A percentile compares a stretch with the other conserved stretches of the same genome.
These are phyloP conservation scores for Plebejus argus DNA, from an alignment of 2,888 invertebrate genomes.

Conservation along the genomic window DNA sequence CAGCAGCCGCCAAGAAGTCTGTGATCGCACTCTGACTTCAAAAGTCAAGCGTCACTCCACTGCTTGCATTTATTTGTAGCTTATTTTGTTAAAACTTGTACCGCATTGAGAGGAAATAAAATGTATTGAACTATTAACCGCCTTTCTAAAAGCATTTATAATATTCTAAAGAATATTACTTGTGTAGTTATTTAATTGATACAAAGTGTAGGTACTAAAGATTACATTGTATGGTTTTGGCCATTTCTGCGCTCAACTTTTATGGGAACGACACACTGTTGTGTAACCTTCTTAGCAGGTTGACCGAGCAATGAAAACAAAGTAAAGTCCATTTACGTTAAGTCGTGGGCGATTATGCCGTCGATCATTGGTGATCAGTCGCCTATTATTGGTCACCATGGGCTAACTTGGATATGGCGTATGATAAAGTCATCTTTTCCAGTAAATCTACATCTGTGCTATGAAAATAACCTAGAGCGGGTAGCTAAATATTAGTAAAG, in stretches of 20 bases:
- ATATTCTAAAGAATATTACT: background rate
- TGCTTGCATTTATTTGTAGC: background rate
- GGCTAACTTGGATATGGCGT: background rate
- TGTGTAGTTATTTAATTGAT: background rate
- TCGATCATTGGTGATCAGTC: background rate
- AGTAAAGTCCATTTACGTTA: no score
- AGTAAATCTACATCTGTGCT: constrained; percentile 31
- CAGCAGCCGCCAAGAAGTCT: background rate
- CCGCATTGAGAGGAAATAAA: background rate
- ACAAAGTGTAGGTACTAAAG: background rate
- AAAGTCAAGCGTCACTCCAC: constrained; percentile 3
- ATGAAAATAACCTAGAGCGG: constrained; percentile 35
- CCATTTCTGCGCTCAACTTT: no score
- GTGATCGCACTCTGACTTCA: constrained; percentile 1
- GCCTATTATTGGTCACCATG: no score
- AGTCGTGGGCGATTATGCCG: no score
- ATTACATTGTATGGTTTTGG: background rate
- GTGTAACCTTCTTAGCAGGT: no score
- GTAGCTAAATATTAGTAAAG: constrained; percentile 39
- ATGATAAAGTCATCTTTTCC: background rate
- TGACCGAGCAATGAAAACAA: no score
- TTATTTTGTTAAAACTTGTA: background rate
- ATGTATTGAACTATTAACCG: background rate
- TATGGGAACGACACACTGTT: no score
- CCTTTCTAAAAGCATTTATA: background rate